Evolutionary conservation across 2,113 vertebrate genomes (phyloP).

Genomic region (Rhodinocichla rosea): DNA sequence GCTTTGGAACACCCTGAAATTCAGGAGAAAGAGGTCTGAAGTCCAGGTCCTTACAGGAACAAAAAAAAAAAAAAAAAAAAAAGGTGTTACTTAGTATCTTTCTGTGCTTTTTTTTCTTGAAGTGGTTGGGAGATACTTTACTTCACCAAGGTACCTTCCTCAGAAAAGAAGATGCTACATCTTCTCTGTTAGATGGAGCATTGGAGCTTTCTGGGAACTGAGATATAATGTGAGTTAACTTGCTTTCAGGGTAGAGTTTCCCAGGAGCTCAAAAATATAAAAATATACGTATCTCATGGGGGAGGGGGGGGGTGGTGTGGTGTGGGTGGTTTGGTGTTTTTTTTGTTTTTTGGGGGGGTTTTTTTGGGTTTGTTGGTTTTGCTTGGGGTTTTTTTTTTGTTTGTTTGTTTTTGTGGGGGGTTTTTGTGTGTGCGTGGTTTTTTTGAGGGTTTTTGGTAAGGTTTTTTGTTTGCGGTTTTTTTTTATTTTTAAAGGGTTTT

Average conservation of each 20-base stretch:
- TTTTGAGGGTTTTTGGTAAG: too few relatives aligned
- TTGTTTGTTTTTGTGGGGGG: neutral
- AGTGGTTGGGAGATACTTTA: neutral
- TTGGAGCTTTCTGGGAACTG: neutral
- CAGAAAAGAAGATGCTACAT: neutral
- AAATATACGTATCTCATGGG: fast-evolving
- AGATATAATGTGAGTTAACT: neutral
- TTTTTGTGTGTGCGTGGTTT: neutral
- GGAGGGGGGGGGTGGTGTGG: too few relatives aligned
- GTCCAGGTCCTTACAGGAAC: neutral
- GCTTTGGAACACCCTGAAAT: neutral
- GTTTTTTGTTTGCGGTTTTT: neutral
- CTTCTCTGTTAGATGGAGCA: neutral
- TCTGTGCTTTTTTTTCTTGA: neutral
- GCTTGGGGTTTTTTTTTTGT: too few relatives aligned
- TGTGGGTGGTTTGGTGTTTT: fast-evolving
- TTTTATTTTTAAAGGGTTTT: neutral
- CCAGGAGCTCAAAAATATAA: neutral
- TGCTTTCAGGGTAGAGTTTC: neutral
- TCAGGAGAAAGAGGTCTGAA: neutral
- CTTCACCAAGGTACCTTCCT: neutral
- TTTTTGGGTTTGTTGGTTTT: too few relatives aligned
- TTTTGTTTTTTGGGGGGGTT: neutral
- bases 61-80: neutral
- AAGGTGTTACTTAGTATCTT: neutral